Conservation (phyloP, 2,113 vertebrate species). For the Clarias gariepinus region DNA sequence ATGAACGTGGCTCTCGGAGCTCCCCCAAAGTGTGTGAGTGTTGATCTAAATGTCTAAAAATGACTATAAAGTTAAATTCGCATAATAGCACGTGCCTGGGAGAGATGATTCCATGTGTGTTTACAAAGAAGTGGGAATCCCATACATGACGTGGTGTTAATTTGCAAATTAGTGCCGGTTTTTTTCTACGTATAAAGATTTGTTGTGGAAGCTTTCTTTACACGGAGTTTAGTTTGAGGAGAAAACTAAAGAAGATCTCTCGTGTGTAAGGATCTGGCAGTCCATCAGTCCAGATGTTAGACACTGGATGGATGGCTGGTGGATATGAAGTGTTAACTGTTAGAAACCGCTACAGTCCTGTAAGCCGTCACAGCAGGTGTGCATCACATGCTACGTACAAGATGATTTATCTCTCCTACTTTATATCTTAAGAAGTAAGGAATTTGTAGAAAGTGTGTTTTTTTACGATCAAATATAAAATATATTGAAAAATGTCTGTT, state of each 20-base stretch:
- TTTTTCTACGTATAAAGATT: no score
- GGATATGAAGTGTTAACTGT: conserved; percentile 15
- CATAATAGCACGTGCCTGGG: no score
- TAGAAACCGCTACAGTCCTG: not conserved
- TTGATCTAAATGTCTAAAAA: no score
- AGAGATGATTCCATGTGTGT: no score
- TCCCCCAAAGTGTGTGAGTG: no score
- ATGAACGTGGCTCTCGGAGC: no score
- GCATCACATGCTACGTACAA: not conserved
- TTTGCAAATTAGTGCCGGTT: no score
- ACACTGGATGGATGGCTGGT: not conserved
- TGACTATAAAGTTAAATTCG: no score
- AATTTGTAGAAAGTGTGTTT: not conserved
- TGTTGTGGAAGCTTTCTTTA: not conserved
- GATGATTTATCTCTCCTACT: not conserved
- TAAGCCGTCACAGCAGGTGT: not conserved
- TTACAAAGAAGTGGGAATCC: no score
- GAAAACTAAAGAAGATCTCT: not conserved
- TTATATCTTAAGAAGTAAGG: not conserved
- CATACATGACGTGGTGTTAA: no score
- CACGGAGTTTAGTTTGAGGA: not conserved
- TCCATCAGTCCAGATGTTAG: conserved; percentile 48
- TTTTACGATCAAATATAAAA: not conserved
- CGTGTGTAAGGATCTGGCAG: conserved; percentile 1
- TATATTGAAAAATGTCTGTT: not conserved